These are phyloP conservation scores for Gastrophryne carolinensis DNA, from an alignment of 2,797 vertebrate species.

Conservation along the genomic window DNA sequence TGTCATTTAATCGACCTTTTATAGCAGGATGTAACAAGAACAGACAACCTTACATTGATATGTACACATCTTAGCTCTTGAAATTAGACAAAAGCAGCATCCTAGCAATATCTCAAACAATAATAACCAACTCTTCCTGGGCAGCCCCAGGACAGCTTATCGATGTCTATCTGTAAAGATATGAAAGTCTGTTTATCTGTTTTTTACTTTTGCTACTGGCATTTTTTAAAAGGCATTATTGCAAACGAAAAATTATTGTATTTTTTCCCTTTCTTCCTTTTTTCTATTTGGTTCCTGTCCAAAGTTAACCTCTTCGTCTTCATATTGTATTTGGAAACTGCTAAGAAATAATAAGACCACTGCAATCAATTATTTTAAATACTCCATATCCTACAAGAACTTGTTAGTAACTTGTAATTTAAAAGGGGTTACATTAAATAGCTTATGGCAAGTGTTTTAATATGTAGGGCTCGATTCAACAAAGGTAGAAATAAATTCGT, in stretches of 20 bases:
- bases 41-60: neutral
- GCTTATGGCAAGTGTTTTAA: too few relatives aligned
- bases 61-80: neutral
- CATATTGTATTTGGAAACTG: neutral
- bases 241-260: conserved; percentile 33
- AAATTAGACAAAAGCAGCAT: conserved; percentile 34
- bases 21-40: neutral
- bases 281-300: conserved; percentile 10
- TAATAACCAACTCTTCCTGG: conserved; percentile 34
- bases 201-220: conserved; percentile 34
- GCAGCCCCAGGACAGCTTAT: conserved; percentile 18
- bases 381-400: too few relatives aligned
- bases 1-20: neutral
- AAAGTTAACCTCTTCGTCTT: conserved; percentile 27
- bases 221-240: conserved; percentile 35
- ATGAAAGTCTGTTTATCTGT: conserved; percentile 23
- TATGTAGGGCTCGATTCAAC: too few relatives aligned
- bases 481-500: too few relatives aligned
- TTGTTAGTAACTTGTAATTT: too few relatives aligned
- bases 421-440: too few relatives aligned
- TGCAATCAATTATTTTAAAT: too few relatives aligned
- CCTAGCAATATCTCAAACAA: conserved; percentile 34
- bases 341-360: too few relatives aligned
- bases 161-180: conserved; percentile 20
- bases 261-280: too few relatives aligned